These are phyloP conservation scores for Macheiramphus alcinus DNA, from an alignment of 2,113 vertebrate species.

Conservation along the genomic window DNA sequence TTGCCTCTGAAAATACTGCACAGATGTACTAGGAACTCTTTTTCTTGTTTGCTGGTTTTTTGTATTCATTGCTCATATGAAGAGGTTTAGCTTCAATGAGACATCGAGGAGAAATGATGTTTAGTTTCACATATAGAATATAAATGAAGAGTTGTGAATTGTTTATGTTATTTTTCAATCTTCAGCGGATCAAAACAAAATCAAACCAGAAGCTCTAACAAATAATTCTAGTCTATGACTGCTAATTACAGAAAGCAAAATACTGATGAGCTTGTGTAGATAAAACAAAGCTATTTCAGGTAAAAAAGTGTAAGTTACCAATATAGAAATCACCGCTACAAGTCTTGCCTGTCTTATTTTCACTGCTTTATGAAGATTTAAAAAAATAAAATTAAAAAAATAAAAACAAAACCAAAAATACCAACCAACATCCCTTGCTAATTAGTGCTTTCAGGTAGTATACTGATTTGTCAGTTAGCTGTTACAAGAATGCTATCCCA, in stretches of 20 bases:
- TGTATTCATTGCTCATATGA: not conserved
- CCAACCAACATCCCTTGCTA: not conserved
- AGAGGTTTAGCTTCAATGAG: not conserved
- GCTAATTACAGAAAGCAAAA: not conserved
- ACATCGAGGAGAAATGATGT: not conserved
- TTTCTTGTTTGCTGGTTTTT: not conserved
- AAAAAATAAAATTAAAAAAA: not conserved
- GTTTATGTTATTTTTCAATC: not conserved
- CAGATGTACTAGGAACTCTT: not conserved
- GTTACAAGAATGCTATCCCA: not conserved
- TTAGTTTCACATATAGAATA: not conserved
- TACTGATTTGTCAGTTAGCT: not conserved
- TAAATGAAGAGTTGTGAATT: not conserved
- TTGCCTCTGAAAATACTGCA: not conserved
- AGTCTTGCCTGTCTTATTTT: conserved; percentile 12
- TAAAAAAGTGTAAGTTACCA: not conserved
- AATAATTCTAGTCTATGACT: not conserved
- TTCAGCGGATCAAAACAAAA: not conserved
- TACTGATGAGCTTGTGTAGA: not conserved
- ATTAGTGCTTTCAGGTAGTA: not conserved
- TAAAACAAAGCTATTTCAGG: not conserved
- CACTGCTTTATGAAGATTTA: not conserved
- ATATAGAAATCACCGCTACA: not conserved
- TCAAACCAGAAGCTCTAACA: not conserved
- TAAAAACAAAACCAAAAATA: not conserved